phyloP scores from a whole-genome alignment of 2,113 vertebrate genomes.

The Petromus typicus region DNA sequence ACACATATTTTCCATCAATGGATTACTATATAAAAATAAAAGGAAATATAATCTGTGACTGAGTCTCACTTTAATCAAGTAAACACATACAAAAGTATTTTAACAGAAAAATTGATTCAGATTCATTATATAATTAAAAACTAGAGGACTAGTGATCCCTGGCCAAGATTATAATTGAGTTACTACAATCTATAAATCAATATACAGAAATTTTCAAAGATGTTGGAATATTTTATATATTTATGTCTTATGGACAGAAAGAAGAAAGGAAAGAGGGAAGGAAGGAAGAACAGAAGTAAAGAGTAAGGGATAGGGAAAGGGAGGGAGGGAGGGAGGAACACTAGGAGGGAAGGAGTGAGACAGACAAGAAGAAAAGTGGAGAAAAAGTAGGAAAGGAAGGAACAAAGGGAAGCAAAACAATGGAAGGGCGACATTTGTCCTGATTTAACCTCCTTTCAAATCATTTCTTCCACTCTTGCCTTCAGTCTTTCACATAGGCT shows the following conservation, averaged over 20 bases:
- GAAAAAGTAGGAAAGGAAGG: not conserved
- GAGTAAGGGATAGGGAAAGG: not conserved
- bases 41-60: not conserved
- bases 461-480: not conserved
- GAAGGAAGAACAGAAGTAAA: not conserved
- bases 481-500: not conserved
- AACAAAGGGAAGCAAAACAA: not conserved
- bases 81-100: not conserved
- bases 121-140: not conserved
- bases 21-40: not conserved
- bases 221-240: not conserved
- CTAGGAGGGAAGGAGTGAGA: no score
- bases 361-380: not conserved
- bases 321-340: not conserved
- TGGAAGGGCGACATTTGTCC: not conserved
- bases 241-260: no score
- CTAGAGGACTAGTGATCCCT: not conserved
- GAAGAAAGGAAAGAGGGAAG: no score
- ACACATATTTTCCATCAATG: not conserved
- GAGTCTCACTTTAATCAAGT: not conserved
- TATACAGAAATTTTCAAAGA: not conserved
- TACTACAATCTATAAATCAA: not conserved
- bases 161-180: not conserved
- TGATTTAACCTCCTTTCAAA: not conserved
- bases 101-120: not conserved